Evolutionary conservation across 2,797 vertebrate genomes (phyloP).

Genomic region (Coregonus suidteri): DNA sequence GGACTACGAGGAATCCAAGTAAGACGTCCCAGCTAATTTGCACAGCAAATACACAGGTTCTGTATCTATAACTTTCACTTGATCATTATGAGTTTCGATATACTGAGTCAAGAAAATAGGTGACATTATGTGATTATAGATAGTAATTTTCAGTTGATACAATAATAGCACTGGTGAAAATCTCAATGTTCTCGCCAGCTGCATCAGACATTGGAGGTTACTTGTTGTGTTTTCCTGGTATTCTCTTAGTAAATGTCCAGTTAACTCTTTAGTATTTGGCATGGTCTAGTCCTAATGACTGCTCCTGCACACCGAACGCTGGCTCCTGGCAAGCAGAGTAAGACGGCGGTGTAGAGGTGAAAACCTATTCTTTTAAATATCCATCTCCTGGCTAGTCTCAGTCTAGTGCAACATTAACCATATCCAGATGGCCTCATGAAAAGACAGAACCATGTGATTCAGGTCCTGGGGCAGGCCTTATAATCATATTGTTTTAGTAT

Average conservation of each 20-base stretch:
- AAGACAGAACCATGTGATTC: neutral
- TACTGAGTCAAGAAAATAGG: neutral
- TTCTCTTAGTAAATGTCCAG: too few species aligned
- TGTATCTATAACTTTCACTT: neutral
- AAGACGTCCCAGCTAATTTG: slow-evolving; percentile 16
- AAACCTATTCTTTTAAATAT: neutral
- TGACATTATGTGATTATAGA: neutral
- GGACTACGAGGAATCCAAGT: slow-evolving; percentile 78
- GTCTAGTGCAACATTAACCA: neutral
- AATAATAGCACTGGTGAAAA: neutral
- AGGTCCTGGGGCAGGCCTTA: neutral
- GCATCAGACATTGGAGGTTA: neutral
- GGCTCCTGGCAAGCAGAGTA: neutral
- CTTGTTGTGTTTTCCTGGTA: neutral
- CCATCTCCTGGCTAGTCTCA: neutral
- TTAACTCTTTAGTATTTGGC: neutral
- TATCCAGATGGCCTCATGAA: neutral
- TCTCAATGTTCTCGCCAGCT: neutral
- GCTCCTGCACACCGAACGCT: too few species aligned
- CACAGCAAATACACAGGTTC: neutral
- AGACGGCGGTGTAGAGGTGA: neutral
- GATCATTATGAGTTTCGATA: neutral
- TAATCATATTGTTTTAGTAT: neutral
- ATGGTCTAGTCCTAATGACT: neutral
- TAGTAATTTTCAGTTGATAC: neutral